phyloP scores from a whole-genome alignment of 2,888 invertebrate genomes.

The Diaprepes abbreviatus region DNA sequence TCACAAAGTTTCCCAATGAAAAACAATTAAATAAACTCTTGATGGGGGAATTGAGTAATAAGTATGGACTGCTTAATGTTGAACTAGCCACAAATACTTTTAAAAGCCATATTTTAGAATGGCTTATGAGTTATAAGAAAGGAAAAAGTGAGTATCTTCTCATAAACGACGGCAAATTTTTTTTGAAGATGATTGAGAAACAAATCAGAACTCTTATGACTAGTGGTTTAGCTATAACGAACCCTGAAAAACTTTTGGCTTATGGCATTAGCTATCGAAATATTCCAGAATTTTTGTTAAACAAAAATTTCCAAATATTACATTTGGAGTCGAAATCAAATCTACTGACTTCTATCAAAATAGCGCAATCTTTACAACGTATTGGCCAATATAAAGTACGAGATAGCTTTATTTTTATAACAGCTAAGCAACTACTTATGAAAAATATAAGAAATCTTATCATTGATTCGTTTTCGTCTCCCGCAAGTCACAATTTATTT shows the following conservation, averaged over 20 bases:
- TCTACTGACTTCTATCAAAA: conserved; percentile 25
- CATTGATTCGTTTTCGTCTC: conserved; percentile 4
- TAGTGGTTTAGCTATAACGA: conserved; percentile 22
- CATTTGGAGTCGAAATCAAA: conserved; percentile 6
- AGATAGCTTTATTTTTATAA: conserved; percentile 31
- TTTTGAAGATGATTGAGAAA: not conserved
- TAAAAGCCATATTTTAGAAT: conserved; percentile 24
- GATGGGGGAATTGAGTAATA: conserved; percentile 7
- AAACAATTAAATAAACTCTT: conserved; percentile 13
- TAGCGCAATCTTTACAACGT: conserved; percentile 12
- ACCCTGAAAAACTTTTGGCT: conserved; percentile 29
- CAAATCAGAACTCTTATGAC: conserved; percentile 24
- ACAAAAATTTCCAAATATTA: not conserved
- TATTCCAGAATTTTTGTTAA: not conserved
- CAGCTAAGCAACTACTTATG: not conserved
- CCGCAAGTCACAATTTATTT: conserved; percentile 23
- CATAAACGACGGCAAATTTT: not conserved
- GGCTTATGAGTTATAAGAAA: conserved; percentile 21
- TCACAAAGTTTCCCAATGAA: conserved; percentile 32
- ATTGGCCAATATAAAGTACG: not conserved
- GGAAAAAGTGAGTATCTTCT: conserved; percentile 17
- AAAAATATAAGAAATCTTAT: conserved; percentile 12
- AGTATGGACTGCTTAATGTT: conserved; percentile 27
- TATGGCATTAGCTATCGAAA: conserved; percentile 6
- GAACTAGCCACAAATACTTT: conserved; percentile 34